Conservation (phyloP, 2,888 invertebrate species). For the Sarcophaga variegata region DNA sequence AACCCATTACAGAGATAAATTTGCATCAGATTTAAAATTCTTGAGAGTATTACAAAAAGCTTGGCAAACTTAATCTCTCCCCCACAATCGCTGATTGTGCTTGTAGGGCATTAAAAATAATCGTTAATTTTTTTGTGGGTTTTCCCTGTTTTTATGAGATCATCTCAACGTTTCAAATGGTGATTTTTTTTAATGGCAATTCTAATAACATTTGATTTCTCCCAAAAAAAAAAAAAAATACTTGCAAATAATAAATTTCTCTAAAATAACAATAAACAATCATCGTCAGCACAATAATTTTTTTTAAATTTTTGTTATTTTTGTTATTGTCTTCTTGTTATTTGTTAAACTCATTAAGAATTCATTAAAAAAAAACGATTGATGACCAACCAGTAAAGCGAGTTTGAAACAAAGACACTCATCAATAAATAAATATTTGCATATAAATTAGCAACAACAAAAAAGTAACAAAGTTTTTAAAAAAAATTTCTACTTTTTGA, state of each 20-base stretch:
- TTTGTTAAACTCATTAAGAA: constrained; percentile 48
- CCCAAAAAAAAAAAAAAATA: neutral
- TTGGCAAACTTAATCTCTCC: too few relatives aligned
- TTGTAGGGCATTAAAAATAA: neutral
- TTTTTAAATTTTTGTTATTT: neutral
- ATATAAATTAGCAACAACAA: constrained; percentile 45
- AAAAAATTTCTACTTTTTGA: neutral
- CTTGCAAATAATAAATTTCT: neutral
- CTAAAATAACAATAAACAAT: neutral
- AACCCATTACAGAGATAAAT: too few relatives aligned
- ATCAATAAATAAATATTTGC: constrained; percentile 39
- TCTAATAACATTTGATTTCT: neutral
- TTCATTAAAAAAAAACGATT: constrained; percentile 21
- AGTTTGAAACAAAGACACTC: neutral
- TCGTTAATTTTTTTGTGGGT: too few relatives aligned
- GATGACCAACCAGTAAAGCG: neutral
- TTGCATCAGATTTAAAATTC: too few relatives aligned
- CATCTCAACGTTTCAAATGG: neutral
- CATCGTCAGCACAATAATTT: neutral
- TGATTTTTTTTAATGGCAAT: neutral
- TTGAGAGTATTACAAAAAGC: too few relatives aligned
- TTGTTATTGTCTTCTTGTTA: neutral
- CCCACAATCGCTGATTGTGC: too few relatives aligned
- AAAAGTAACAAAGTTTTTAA: neutral
- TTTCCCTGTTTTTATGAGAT: neutral